Evolutionary conservation across 2,888 invertebrate genomes (phyloP), one percentile per base, ranked within the genome.

Genomic region (Kryphioiulus occultus): DNA sequence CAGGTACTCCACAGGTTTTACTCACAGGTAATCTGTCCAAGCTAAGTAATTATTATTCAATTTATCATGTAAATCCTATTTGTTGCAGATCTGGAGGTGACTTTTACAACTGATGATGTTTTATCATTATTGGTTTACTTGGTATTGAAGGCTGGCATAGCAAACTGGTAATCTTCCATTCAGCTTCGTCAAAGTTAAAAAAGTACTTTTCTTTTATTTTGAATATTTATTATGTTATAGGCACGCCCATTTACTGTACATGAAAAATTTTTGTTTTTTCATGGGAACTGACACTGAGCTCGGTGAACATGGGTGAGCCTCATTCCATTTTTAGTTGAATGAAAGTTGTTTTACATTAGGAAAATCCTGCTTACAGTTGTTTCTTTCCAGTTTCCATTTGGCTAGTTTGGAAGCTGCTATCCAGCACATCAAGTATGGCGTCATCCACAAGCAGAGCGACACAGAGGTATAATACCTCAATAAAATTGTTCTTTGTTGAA

Each of bases 191-290:
- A 10, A 32, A 17, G 17, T n/a, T 26, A 15, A 82, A 10, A n/a
- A 83, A 1, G 17, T 84, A 17, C 17, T n/a, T 35, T 5, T 30
- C 26, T 35, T n/a, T 35, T n/a, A 84, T 1, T 35, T 15, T 15
- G 35, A 32, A 35, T 84, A 9, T n/a, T 47, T 22, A 2, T 47
- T 47, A n/a, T 1, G 0, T 42, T 47, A 26, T 47, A 86, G 86
- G 86, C 22, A 22, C 1, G 86, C 86, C 26, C 44, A 86, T 44
- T 47, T 86, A 47, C 22, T 47, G 19, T 47, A 86, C 47, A 86
- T 86, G 86, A 86, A 47, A 53, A n/a, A 86, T 86, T 86, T 86
- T 26, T 86, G 44, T 7, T 44, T 86, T 32, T 86, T 32, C 26
- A 39, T 53, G 86, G 47, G 44, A 19, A 22, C 44, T 7, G 86